Evolutionary conservation across 1,140 invertebrate species (phyloP).

Genomic region (Tyrophagus putrescentiae): DNA sequence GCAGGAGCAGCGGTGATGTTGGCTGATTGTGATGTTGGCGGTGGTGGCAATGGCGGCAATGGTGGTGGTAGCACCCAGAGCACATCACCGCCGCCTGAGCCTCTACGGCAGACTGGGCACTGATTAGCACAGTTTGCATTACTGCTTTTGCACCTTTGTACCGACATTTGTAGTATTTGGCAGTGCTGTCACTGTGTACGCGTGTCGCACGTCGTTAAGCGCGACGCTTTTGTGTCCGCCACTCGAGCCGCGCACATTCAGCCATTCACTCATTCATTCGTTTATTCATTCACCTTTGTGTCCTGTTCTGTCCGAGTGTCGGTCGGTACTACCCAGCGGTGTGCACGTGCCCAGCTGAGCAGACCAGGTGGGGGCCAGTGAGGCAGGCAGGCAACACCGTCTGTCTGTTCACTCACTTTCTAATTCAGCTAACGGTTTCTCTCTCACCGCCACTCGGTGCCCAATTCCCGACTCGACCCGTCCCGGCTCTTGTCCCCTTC

Average conservation of each 20-base stretch:
- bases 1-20: no score
- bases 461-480: constrained; percentile 1
- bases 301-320: neutral
- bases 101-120: neutral
- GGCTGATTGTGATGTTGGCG: no score
- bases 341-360: neutral
- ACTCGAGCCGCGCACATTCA: constrained; percentile 7
- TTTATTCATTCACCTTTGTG: neutral
- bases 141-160: neutral
- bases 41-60: no score
- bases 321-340: no score
- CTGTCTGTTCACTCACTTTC: no score
- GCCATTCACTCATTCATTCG: neutral
- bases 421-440: no score
- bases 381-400: no score
- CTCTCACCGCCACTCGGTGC: no score
- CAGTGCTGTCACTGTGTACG: no score
- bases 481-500: neutral
- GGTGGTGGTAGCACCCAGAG: no score
- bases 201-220: constrained; percentile 1
- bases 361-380: neutral
- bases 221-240: constrained; percentile 2
- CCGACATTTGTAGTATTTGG: no score
- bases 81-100: no score
- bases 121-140: constrained; percentile 4